Percentiles rank a stretch among this genome's conserved stretches.
Conservation (phyloP, 1,140 invertebrate species). For the Aphis gossypii region DNA sequence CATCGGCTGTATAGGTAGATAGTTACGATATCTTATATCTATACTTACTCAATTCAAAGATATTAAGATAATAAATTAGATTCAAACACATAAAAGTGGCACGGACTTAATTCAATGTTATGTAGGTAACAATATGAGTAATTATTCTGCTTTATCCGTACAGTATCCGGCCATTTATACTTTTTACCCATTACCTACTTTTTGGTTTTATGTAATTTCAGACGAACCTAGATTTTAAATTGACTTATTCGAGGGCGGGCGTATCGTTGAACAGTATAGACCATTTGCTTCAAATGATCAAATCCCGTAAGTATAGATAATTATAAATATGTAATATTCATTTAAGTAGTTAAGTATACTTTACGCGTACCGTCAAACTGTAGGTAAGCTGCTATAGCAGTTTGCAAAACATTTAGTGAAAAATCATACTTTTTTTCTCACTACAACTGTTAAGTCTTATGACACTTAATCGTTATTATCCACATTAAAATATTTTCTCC, state of each 20-base stretch:
- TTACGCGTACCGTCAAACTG: not conserved
- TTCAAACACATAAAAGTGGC: too few species aligned
- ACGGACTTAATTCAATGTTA: too few species aligned
- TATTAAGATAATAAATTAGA: too few species aligned
- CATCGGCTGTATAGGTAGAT: too few species aligned
- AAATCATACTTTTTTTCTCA: not conserved
- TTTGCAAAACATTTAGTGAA: not conserved
- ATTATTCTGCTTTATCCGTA: not conserved
- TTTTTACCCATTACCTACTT: not conserved
- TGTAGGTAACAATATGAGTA: not conserved
- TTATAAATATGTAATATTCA: not conserved
- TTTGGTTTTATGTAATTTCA: conserved; percentile 9
- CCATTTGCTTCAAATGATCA: conserved; percentile 40
- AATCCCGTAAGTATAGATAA: not conserved
- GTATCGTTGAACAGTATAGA: conserved; percentile 48
- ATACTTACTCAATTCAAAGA: too few species aligned
- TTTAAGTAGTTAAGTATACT: not conserved
- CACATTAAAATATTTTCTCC: not conserved
- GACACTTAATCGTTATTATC: not conserved
- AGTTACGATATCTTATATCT: too few species aligned
- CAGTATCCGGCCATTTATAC: not conserved
- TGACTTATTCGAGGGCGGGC: conserved; percentile 39
- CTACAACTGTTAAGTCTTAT: not conserved
- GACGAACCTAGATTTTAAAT: conserved; percentile 18
- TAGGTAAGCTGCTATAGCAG: not conserved